Evolutionary conservation across 2,113 vertebrate species (phyloP).

Genomic region (Ardeotis arabs): DNA sequence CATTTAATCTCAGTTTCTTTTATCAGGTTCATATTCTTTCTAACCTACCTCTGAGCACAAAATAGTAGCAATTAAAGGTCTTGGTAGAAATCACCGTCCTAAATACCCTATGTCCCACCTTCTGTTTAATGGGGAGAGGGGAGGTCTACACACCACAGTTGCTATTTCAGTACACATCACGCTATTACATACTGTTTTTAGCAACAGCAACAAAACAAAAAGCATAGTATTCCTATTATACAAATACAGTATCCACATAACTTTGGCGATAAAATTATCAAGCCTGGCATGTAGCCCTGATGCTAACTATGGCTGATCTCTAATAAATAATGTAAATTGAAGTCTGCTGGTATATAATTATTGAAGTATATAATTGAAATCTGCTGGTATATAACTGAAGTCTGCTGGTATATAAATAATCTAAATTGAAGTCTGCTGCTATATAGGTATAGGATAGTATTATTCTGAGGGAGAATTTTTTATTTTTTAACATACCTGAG

Average conservation of each 20-base stretch:
- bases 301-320: not conserved
- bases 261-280: not conserved
- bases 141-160: not conserved
- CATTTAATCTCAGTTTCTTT: conserved; percentile 2
- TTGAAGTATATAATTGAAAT: too few relatives aligned
- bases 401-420: not conserved
- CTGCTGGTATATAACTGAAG: too few relatives aligned
- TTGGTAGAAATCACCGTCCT: not conserved
- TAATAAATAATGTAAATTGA: not conserved
- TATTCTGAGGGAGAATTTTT: not conserved
- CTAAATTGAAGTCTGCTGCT: not conserved
- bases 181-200: not conserved
- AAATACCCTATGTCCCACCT: not conserved
- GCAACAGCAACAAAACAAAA: not conserved
- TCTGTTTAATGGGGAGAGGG: not conserved
- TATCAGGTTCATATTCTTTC: not conserved
- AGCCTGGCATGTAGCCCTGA: not conserved
- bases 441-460: not conserved
- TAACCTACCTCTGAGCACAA: not conserved
- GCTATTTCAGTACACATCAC: not conserved
- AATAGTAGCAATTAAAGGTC: not conserved
- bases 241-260: not conserved
- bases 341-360: too few relatives aligned
- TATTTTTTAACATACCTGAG: not conserved
- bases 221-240: not conserved